phyloP scores from a whole-genome alignment of 2,113 vertebrate species.

The Microcebus tavaratra region DNA sequence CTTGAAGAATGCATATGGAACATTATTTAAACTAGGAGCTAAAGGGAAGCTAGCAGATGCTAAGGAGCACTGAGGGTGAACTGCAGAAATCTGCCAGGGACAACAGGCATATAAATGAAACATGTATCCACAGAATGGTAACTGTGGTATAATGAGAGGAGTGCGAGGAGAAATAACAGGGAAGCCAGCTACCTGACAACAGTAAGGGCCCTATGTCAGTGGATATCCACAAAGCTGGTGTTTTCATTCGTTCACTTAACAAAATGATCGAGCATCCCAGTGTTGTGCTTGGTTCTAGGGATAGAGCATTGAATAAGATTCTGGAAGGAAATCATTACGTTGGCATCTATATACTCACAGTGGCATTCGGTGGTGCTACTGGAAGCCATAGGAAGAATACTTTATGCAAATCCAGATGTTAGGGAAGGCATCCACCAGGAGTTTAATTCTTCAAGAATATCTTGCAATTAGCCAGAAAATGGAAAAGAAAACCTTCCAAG shows the following conservation, averaged over 20 bases:
- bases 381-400: background rate
- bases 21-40: constrained; percentile 67
- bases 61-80: constrained; percentile 24
- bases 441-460: background rate
- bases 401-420: background rate
- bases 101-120: constrained; percentile 56
- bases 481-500: background rate
- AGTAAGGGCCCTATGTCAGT: background rate
- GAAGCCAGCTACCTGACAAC: background rate
- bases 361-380: background rate
- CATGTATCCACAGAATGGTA: background rate
- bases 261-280: background rate
- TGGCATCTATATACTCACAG: background rate
- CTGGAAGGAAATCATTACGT: background rate
- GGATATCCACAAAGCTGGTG: background rate
- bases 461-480: background rate
- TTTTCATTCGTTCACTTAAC: background rate
- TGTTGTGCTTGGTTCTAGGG: background rate
- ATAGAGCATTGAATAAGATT: background rate
- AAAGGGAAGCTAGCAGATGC: constrained; percentile 64
- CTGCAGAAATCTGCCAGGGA: constrained; percentile 42
- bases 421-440: background rate
- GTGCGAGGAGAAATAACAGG: background rate
- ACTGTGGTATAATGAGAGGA: background rate
- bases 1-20: constrained; percentile 75